Evolutionary conservation across 2,797 vertebrate genomes (phyloP).

Genomic region (Rhinoraja longicauda): DNA sequence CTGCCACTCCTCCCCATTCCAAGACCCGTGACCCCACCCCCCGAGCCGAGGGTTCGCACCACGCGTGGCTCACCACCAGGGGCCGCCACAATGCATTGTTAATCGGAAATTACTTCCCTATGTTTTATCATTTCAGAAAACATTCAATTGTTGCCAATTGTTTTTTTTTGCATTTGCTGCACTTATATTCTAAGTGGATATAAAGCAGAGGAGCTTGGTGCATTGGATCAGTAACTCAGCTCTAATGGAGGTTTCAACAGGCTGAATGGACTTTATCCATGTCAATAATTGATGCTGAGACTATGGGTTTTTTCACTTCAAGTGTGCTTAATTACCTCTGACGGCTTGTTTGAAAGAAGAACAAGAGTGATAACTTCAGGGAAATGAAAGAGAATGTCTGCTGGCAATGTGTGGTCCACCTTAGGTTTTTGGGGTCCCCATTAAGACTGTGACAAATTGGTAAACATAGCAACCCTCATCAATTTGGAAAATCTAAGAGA

Average conservation of each 20-base stretch:
- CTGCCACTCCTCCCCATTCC: no score
- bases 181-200: neutral
- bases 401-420: neutral
- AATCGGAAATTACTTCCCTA: neutral
- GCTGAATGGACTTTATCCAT: no score
- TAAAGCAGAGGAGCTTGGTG: neutral
- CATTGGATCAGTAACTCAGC: neutral
- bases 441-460: neutral
- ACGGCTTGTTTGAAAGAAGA: neutral
- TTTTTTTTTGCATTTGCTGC: neutral
- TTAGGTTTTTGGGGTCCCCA: neutral
- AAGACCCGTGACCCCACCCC: no score
- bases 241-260: no score
- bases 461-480: neutral
- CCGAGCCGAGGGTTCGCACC: no score
- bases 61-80: no score
- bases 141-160: neutral
- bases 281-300: no score
- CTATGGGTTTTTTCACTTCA: neutral
- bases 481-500: neutral
- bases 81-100: no score
- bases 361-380: neutral
- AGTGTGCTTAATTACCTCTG: neutral
- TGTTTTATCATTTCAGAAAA: neutral
- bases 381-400: neutral